Evolutionary conservation across 2,888 invertebrate genomes (phyloP).

Genomic region (Leptopilina drosophilae): DNA sequence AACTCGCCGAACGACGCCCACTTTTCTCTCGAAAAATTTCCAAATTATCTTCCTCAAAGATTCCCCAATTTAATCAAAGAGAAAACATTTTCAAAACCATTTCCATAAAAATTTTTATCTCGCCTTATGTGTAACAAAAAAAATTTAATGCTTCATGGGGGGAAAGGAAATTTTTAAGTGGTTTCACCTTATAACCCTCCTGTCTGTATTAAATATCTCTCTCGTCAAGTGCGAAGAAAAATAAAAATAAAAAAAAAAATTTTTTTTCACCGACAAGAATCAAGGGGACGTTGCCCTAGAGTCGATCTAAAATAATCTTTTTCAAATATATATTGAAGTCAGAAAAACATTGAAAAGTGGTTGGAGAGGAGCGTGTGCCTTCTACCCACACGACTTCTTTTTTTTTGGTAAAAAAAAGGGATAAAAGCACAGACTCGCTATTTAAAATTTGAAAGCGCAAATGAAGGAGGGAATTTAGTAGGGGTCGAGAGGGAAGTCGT

Average conservation of each 20-base stretch:
- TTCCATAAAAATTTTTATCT: no score
- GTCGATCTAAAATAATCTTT: constrained; percentile 22
- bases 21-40: constrained; percentile 43
- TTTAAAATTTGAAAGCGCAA: constrained; percentile 28
- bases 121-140: background rate
- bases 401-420: background rate
- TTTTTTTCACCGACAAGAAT: background rate
- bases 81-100: no score
- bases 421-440: constrained; percentile 4
- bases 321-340: background rate
- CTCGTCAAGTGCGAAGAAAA: constrained; percentile 9
- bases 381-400: constrained; percentile 4
- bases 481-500: constrained; percentile 51
- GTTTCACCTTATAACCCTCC: constrained; percentile 28
- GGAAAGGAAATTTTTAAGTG: background rate
- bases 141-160: background rate
- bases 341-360: constrained; percentile 18
- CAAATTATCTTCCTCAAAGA: constrained; percentile 25
- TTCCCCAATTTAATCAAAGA: no score
- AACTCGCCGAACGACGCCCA: constrained; percentile 51
- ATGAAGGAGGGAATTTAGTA: constrained; percentile 33
- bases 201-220: constrained; percentile 15
- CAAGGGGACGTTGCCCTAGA: constrained; percentile 6
- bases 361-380: constrained; percentile 10
- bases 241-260: constrained; percentile 6